Conservation (phyloP, 2,797 vertebrate genomes). For the Sebastes diploproa region DNA sequence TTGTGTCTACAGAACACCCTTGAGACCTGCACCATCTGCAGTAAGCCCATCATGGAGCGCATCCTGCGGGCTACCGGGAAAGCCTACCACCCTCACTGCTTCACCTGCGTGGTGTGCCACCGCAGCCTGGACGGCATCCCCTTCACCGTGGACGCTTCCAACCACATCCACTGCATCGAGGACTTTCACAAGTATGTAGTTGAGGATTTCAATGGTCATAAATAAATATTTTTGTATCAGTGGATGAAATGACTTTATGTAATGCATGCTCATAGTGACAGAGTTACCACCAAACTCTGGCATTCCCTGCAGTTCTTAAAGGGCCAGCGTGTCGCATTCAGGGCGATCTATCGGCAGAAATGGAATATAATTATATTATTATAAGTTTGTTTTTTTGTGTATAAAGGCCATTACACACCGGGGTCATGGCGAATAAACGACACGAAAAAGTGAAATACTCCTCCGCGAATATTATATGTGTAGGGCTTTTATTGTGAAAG, state of each 20-base stretch:
- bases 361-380: background rate
- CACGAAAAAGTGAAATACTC: no score
- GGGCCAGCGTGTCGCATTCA: background rate
- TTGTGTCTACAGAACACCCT: conserved; percentile 89
- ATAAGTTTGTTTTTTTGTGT: no score
- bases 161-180: conserved; percentile 99
- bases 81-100: conserved; percentile 98
- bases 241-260: background rate
- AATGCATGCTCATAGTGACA: background rate
- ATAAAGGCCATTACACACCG: no score
- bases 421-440: no score
- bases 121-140: conserved; percentile 97
- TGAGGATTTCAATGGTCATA: background rate
- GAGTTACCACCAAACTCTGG: no score
- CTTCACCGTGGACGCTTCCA: conserved; percentile 95
- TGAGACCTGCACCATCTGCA: conserved; percentile 94
- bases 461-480: no score
- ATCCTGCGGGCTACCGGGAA: conserved; percentile 96
- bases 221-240: background rate
- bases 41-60: conserved; percentile 97
- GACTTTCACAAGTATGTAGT: conserved; percentile 95
- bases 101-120: conserved; percentile 96
- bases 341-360: background rate
- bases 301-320: background rate
- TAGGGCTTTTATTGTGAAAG: no score